Conservation (phyloP, 2,113 vertebrate species). For the Megalops atlanticus region DNA sequence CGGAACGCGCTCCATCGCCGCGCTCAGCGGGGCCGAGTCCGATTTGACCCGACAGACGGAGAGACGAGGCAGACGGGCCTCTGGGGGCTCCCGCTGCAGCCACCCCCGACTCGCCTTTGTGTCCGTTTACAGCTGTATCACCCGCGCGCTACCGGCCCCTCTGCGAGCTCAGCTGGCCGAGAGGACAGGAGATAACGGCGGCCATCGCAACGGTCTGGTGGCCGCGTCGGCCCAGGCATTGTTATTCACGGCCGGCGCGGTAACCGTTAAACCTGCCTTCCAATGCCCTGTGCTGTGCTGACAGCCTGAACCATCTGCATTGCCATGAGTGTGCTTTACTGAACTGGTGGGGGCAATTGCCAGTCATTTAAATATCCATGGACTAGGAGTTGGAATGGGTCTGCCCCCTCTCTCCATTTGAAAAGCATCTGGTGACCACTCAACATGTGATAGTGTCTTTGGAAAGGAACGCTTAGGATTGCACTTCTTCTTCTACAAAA, state of each 20-base stretch:
- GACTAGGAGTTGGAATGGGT: conserved; percentile 42
- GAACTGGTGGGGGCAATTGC: conserved; percentile 52
- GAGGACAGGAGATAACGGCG: conserved; percentile 26
- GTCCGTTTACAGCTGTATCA: conserved; percentile 50
- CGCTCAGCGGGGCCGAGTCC: conserved; percentile 46
- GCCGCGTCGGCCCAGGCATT: conserved; percentile 45
- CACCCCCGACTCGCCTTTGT: conserved; percentile 20
- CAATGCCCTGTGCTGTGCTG: conserved; percentile 48
- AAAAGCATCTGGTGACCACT: conserved; percentile 34
- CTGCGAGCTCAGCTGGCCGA: conserved; percentile 27
- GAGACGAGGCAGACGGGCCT: neutral
- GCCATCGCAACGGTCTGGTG: conserved; percentile 11
- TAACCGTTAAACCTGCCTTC: conserved; percentile 65
- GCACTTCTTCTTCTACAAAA: neutral
- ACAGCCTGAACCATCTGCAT: conserved; percentile 56
- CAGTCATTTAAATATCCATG: conserved; percentile 60
- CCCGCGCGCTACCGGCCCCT: conserved; percentile 28
- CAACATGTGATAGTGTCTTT: neutral
- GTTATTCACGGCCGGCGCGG: conserved; percentile 53
- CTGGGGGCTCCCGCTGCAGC: conserved; percentile 37
- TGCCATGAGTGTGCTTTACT: conserved; percentile 59
- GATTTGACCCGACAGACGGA: conserved; percentile 47
- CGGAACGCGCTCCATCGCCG: conserved; percentile 19
- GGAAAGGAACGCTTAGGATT: neutral
- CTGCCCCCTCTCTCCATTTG: conserved; percentile 52